phyloP scores from a whole-genome alignment of 1,140 invertebrate species.

The Brachionus rotundiformis region DNA sequence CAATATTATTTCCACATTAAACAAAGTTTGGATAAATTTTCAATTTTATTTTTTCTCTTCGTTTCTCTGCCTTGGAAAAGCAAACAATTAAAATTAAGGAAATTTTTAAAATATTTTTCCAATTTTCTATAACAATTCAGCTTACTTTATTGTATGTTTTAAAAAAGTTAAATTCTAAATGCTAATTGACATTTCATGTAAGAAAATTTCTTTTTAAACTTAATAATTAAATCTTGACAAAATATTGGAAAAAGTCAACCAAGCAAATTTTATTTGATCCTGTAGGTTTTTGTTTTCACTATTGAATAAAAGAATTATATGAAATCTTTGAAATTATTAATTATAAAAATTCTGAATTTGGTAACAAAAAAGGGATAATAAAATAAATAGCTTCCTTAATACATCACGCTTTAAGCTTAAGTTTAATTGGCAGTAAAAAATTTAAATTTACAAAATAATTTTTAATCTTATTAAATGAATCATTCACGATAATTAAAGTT shows the following conservation, averaged over 20 bases:
- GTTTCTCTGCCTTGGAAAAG: not conserved
- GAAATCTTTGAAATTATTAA: not conserved
- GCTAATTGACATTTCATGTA: constrained; percentile 28
- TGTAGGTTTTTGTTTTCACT: not conserved
- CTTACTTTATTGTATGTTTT: not conserved
- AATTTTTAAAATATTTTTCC: not conserved
- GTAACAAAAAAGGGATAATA: not conserved
- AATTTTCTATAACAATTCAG: not conserved
- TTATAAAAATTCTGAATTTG: no score
- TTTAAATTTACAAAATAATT: no score
- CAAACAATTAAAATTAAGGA: constrained; percentile 37
- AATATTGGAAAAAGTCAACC: not conserved
- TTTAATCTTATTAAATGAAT: not conserved
- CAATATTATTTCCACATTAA: constrained; percentile 26
- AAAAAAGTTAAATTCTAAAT: not conserved
- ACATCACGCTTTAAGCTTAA: not conserved
- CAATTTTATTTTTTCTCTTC: not conserved
- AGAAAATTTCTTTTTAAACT: not conserved
- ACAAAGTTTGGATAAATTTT: not conserved
- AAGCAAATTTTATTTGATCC: not conserved
- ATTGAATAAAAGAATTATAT: not conserved
- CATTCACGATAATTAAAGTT: no score
- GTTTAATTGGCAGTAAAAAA: no score
- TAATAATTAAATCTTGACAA: not conserved
- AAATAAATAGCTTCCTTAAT: not conserved